These are phyloP conservation scores for Plebejus argus DNA, from an alignment of 2,888 invertebrate species.

Conservation along the genomic window DNA sequence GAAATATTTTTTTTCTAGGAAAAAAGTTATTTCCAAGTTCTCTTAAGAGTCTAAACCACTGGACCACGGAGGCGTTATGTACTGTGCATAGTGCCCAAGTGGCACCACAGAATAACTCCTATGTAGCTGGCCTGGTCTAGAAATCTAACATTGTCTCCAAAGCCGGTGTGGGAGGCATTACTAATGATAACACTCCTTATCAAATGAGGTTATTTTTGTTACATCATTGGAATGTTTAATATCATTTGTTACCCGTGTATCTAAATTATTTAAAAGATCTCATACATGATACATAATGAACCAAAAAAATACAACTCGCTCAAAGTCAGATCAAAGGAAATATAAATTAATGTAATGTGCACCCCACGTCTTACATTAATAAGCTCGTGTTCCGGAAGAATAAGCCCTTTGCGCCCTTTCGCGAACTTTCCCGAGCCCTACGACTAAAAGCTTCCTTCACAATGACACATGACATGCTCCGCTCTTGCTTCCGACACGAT, in stretches of 20 bases:
- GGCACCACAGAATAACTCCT: too few species aligned
- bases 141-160: too few species aligned
- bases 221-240: background rate
- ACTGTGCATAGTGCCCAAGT: too few species aligned
- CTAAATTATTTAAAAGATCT: background rate
- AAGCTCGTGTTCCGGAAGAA: constrained; percentile 27
- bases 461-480: background rate
- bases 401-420: constrained; percentile 20
- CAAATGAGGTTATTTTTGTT: background rate
- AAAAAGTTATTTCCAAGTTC: too few species aligned
- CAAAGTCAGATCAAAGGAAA: constrained; percentile 11
- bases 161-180: too few species aligned
- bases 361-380: constrained; percentile 25
- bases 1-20: too few species aligned
- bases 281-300: background rate
- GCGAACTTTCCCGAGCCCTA: background rate
- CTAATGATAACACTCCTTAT: background rate
- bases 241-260: background rate
- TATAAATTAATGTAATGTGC: constrained; percentile 11
- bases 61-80: too few species aligned
- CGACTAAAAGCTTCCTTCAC: constrained; percentile 3
- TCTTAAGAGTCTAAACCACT: too few species aligned
- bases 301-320: background rate
- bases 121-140: too few species aligned
- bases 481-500: background rate